phyloP scores from a whole-genome alignment of 2,113 vertebrate genomes.

The Pungitius pungitius region DNA sequence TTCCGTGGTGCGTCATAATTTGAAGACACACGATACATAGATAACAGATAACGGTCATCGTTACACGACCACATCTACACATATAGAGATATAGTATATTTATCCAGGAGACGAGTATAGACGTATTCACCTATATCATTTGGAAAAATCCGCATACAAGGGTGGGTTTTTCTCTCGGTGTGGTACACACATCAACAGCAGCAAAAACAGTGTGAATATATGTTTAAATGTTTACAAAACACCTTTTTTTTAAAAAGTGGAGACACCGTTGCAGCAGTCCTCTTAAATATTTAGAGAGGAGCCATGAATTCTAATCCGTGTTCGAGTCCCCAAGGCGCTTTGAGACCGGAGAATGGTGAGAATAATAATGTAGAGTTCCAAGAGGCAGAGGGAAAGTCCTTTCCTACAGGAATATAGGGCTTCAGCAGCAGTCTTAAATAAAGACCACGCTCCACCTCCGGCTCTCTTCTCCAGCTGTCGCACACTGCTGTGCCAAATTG shows the following conservation, averaged over 20 bases:
- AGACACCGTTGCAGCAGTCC: slow-evolving; percentile 13
- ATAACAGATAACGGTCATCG: slow-evolving; percentile 8
- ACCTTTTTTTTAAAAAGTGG: neutral
- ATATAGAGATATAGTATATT: slow-evolving; percentile 1
- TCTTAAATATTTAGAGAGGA: slow-evolving; percentile 46
- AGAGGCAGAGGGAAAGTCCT: slow-evolving; percentile 6
- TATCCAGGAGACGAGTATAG: neutral
- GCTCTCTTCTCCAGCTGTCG: slow-evolving; percentile 46
- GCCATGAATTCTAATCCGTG: slow-evolving; percentile 51
- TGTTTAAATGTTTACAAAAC: slow-evolving; percentile 13
- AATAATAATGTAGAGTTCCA: slow-evolving; percentile 46
- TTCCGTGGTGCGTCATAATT: slow-evolving; percentile 65
- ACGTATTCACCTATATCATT: neutral
- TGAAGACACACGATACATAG: slow-evolving; percentile 32
- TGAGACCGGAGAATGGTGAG: slow-evolving; percentile 27
- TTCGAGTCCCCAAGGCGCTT: slow-evolving; percentile 22
- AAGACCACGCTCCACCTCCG: slow-evolving; percentile 27
- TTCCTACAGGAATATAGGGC: slow-evolving; percentile 31
- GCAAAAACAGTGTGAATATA: neutral
- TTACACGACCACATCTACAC: slow-evolving; percentile 11
- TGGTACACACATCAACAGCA: neutral
- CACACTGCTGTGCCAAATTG: slow-evolving; percentile 50
- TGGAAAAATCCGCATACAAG: neutral
- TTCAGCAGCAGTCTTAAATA: slow-evolving; percentile 32
- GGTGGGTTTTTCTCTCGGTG: neutral